Evolutionary conservation across 2,113 vertebrate genomes (phyloP), one percentile per base, ranked within the genome.

Genomic region (Mormyrus iriodes): DNA sequence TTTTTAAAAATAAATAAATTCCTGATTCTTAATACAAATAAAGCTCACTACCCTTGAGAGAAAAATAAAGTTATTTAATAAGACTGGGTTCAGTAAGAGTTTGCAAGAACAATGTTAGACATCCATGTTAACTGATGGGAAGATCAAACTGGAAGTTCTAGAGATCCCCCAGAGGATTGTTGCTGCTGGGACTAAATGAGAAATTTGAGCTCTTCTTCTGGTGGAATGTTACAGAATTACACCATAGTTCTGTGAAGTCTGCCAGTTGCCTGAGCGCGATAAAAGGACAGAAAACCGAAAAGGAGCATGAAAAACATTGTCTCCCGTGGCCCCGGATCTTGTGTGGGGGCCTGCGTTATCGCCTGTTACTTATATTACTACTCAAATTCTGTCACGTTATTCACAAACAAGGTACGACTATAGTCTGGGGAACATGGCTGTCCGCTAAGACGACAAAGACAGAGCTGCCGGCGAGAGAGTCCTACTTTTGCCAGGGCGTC

Each of bases 401-500:
- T 42, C 15, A 12, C 73, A 19, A 79, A 79, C 35, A 35, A 39
- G 73, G 35, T 42, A 39, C 4, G 31, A 79, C 31, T 79, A 8
- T 42, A 69, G n/a, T 69, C 61, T 69, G 27, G 61, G 61, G 73
- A 79, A 35, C 39, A 10, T 1, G 42, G 87, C 3, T 4, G 42
- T 44, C 82, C 24, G 42, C 44, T 84, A 84, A 46, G 82, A 4
- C 3, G 9, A 84, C 82, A 4, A 7, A 82, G 9, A n/a, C 48
- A 9, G 12, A 4, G 49, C 51, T 2, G 42, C 61, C 2, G 17
- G 52, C 5, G n/a, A 88, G 55, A 12, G 13, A 15, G 17, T 21
- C 92, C 90, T 96, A 99, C 98, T 97, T 99, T 99, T 88, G 98
- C 97, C 93, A 99, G 92, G 17, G 96, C 98, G 82, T 99, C 98